phyloP scores from a whole-genome alignment of 2,888 invertebrate genomes.

The Eurytoma californica region DNA sequence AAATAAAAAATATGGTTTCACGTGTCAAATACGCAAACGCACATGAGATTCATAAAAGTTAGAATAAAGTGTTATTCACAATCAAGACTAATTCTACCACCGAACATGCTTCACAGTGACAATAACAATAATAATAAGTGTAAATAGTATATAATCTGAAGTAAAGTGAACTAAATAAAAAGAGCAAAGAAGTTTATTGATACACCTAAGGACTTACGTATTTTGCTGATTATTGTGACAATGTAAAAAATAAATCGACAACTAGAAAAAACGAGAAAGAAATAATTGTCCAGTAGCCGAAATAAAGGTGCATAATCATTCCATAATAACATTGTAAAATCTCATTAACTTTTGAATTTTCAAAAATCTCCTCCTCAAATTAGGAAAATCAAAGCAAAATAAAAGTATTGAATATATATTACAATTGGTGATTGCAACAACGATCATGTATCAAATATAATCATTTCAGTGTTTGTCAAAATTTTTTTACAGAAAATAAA shows the following conservation, averaged over 20 bases:
- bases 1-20: slow-evolving; percentile 26
- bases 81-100: slow-evolving; percentile 30
- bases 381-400: slow-evolving; percentile 34
- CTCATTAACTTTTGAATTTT: slow-evolving; percentile 23
- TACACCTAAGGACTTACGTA: slow-evolving; percentile 53
- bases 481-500: slow-evolving; percentile 26
- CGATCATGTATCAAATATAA: slow-evolving; percentile 21
- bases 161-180: slow-evolving; percentile 28
- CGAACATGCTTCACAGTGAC: slow-evolving; percentile 44
- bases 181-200: slow-evolving; percentile 19
- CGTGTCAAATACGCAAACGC: slow-evolving; percentile 25
- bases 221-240: slow-evolving; percentile 53
- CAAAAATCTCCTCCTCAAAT: slow-evolving; percentile 21
- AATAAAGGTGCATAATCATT: slow-evolving; percentile 43
- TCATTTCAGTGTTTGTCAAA: slow-evolving; percentile 28
- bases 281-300: slow-evolving; percentile 44
- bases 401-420: slow-evolving; percentile 27
- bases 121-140: slow-evolving; percentile 22
- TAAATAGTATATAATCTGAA: neutral
- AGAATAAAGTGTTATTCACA: slow-evolving; percentile 48
- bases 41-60: slow-evolving; percentile 17
- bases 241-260: slow-evolving; percentile 56
- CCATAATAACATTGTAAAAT: slow-evolving; percentile 17
- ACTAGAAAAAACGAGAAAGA: slow-evolving; percentile 56
- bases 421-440: slow-evolving; percentile 39